These are phyloP conservation scores for Pseudorhombus dupliciocellatus DNA, from an alignment of 2,113 vertebrate genomes.

Conservation along the genomic window DNA sequence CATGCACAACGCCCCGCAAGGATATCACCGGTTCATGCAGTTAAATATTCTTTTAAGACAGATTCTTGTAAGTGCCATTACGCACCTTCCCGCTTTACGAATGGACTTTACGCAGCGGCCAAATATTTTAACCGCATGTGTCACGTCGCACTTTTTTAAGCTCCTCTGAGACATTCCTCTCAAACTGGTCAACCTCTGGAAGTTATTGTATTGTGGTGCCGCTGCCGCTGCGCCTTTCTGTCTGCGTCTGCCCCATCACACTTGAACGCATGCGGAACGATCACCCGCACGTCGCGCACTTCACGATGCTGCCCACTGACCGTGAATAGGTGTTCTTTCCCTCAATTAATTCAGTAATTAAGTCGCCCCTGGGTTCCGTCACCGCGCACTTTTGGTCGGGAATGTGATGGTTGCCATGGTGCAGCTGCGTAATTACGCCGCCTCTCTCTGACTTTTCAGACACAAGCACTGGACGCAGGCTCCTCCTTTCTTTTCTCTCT, in stretches of 20 bases:
- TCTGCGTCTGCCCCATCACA: not conserved
- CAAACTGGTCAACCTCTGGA: not conserved
- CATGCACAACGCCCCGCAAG: not conserved
- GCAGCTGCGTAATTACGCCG: slow-evolving; percentile 45
- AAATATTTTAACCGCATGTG: not conserved
- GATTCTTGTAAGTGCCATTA: not conserved
- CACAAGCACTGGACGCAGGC: slow-evolving; percentile 17
- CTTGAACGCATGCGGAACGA: slow-evolving; percentile 57
- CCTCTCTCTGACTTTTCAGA: slow-evolving; percentile 32
- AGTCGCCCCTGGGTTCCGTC: slow-evolving; percentile 55
- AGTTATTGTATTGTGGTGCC: not conserved
- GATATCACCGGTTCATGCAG: not conserved
- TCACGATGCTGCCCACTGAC: slow-evolving; percentile 32
- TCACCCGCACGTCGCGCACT: slow-evolving; percentile 41
- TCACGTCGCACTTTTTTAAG: not conserved
- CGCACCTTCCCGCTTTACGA: not conserved
- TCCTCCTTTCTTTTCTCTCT: slow-evolving; percentile 32
- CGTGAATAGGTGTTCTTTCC: slow-evolving; percentile 61
- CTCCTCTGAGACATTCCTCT: not conserved
- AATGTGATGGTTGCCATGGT: slow-evolving; percentile 68
- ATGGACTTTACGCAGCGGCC: not conserved
- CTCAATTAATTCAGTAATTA: slow-evolving; percentile 65
- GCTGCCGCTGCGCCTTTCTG: not conserved
- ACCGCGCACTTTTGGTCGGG: slow-evolving; percentile 23
- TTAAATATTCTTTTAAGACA: not conserved